Conservation (phyloP, 2,113 vertebrate species). For the Dissostichus mawsoni region DNA sequence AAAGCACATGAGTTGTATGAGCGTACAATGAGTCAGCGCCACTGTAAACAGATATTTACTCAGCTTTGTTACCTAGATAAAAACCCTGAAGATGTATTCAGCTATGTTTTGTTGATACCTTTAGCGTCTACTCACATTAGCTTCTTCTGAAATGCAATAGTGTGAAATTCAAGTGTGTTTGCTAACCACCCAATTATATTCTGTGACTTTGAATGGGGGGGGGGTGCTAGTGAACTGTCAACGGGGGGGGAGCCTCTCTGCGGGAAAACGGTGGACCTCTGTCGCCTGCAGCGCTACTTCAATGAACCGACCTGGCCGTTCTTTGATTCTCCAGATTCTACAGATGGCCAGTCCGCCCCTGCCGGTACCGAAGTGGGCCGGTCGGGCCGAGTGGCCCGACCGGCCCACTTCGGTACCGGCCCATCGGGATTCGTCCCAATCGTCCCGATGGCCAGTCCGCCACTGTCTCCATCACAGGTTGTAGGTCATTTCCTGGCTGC, state of each 20-base stretch:
- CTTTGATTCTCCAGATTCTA: too few relatives aligned
- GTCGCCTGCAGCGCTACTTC: too few relatives aligned
- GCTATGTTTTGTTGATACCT: conserved; percentile 10
- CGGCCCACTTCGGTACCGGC: too few relatives aligned
- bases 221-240: too few relatives aligned
- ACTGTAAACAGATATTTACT: conserved; percentile 34
- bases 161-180: background rate
- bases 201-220: background rate
- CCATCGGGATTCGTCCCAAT: too few relatives aligned
- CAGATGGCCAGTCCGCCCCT: too few relatives aligned
- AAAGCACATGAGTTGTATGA: conserved; percentile 26
- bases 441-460: too few relatives aligned
- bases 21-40: conserved; percentile 41
- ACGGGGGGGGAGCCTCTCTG: too few relatives aligned
- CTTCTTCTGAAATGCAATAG: background rate
- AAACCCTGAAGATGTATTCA: background rate
- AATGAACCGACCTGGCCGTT: too few relatives aligned
- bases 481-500: conserved; percentile 47
- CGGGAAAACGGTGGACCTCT: too few relatives aligned
- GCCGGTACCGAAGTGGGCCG: too few relatives aligned
- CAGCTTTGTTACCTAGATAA: conserved; percentile 6
- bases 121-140: background rate
- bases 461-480: conserved; percentile 39
- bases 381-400: too few relatives aligned
- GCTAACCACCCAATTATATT: background rate